phyloP scores from a whole-genome alignment of 1,140 invertebrate species.

The Drosophila eugracilis region DNA sequence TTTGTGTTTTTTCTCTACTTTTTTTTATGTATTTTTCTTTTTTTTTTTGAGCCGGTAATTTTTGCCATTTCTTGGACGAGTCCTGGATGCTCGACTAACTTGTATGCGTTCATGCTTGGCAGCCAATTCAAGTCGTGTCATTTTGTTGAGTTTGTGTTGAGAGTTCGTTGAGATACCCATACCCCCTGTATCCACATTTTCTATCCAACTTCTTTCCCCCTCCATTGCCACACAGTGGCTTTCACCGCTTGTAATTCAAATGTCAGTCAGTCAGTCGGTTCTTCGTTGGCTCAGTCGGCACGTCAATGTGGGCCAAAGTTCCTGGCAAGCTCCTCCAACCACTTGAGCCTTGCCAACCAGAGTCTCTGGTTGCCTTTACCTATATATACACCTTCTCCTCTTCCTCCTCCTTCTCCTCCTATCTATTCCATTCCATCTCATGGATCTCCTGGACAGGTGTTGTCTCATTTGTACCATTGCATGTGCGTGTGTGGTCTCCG shows the following conservation, averaged over 20 bases:
- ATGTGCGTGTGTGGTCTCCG: conserved; percentile 40
- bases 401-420: not conserved
- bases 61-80: conserved; percentile 59
- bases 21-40: conserved; percentile 4
- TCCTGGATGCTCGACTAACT: conserved; percentile 58
- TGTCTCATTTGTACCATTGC: conserved; percentile 51
- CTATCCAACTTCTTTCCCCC: not conserved
- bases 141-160: conserved; percentile 81
- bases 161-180: conserved; percentile 62
- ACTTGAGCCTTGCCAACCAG: conserved; percentile 45
- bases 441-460: conserved; percentile 60
- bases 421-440: conserved; percentile 17
- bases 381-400: not conserved
- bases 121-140: conserved; percentile 82
- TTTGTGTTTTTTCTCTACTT: not conserved
- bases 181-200: not conserved
- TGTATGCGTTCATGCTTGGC: conserved; percentile 81
- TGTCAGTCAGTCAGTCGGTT: conserved; percentile 52
- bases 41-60: conserved; percentile 47
- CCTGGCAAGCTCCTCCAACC: conserved; percentile 40
- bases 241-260: conserved; percentile 70
- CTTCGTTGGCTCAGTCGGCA: conserved; percentile 54
- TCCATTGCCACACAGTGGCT: conserved; percentile 5
- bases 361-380: conserved; percentile 8
- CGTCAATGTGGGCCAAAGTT: conserved; percentile 68